A percentile compares a stretch with the other conserved stretches of the same genome.
phyloP scores from a whole-genome alignment of 2,113 vertebrate genomes.

The Seriola rivoliana region DNA sequence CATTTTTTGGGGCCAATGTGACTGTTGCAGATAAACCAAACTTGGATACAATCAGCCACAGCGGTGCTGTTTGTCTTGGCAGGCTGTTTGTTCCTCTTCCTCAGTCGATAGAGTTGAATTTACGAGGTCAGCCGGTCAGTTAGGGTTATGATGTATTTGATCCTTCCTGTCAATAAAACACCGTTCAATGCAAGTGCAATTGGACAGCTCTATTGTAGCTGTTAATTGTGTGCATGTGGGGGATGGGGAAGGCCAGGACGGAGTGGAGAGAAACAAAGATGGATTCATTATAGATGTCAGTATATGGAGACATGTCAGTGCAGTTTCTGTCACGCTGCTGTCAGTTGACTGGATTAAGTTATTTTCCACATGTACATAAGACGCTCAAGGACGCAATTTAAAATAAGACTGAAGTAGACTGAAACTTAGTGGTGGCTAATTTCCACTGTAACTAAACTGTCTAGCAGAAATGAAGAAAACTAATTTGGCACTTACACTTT shows the following conservation, averaged over 20 bases:
- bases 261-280: constrained; percentile 39
- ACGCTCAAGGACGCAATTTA: constrained; percentile 5
- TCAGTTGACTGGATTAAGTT: constrained; percentile 8
- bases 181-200: constrained; percentile 31
- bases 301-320: constrained; percentile 8
- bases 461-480: no score
- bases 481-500: not conserved
- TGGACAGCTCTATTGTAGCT: constrained; percentile 55
- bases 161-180: constrained; percentile 67
- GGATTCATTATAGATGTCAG: constrained; percentile 56
- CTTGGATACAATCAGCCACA: constrained; percentile 17
- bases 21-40: constrained; percentile 29
- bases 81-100: constrained; percentile 23
- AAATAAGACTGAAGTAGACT: not conserved
- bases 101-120: constrained; percentile 61
- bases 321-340: constrained; percentile 41
- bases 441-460: not conserved
- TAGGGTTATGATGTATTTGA: constrained; percentile 72
- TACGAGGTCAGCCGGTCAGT: constrained; percentile 54
- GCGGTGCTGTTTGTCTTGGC: constrained; percentile 4
- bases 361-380: constrained; percentile 34
- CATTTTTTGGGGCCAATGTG: constrained; percentile 26
- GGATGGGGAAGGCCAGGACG: not conserved
- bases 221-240: constrained; percentile 58
- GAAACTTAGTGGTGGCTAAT: not conserved